phyloP scores from a whole-genome alignment of 2,113 vertebrate species.

The Ranitomeya variabilis region DNA sequence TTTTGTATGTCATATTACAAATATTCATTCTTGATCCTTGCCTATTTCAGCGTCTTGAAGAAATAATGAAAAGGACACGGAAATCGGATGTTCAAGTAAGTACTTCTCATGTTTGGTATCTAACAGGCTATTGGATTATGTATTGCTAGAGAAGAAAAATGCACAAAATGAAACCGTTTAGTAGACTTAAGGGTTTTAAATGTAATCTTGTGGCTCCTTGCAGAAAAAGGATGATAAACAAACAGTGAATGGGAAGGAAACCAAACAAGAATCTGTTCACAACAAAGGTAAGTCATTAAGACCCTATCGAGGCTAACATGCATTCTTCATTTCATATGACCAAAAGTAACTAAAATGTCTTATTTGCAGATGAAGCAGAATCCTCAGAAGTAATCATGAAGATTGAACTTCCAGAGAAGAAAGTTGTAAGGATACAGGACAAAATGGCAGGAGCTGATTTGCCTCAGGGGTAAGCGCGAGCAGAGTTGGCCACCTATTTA shows the following conservation, averaged over 20 bases:
- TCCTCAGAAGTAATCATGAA: slow-evolving; percentile 29
- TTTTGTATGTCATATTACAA: neutral
- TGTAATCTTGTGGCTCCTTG: slow-evolving; percentile 25
- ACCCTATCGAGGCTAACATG: neutral
- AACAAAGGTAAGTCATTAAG: slow-evolving; percentile 70
- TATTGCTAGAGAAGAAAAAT: neutral
- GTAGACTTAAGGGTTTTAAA: neutral
- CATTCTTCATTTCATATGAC: neutral
- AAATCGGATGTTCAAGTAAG: slow-evolving; percentile 81
- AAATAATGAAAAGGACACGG: slow-evolving; percentile 98
- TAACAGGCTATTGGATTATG: neutral
- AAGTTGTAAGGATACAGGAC: slow-evolving; percentile 20
- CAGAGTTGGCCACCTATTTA: neutral
- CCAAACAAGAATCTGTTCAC: slow-evolving; percentile 64
- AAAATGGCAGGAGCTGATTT: neutral
- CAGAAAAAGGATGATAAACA: slow-evolving; percentile 80
- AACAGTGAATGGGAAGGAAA: slow-evolving; percentile 75
- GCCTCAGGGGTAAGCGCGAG: neutral
- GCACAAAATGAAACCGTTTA: neutral
- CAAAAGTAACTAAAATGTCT: neutral
- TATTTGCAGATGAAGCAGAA: neutral
- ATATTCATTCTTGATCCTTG: neutral
- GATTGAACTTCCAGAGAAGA: slow-evolving; percentile 45
- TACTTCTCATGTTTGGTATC: neutral
- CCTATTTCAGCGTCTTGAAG: slow-evolving; percentile 84